Conservation (phyloP, 2,113 vertebrate species). For the Siniperca chuatsi region DNA sequence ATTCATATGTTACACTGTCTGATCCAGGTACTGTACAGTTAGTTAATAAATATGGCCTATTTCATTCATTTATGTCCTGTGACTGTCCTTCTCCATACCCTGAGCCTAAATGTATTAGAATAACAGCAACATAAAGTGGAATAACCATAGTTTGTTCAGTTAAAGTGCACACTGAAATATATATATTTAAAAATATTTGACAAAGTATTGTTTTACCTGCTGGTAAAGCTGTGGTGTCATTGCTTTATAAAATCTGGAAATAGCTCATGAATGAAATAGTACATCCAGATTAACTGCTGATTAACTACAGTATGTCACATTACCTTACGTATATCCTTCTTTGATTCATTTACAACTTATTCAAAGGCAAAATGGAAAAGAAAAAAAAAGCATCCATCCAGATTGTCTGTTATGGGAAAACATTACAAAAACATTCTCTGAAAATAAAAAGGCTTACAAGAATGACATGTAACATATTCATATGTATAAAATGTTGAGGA, state of each 20-base stretch:
- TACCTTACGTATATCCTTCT: conserved; percentile 19
- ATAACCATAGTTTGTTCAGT: conserved; percentile 45
- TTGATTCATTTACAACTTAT: conserved; percentile 37
- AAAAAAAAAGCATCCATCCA: conserved; percentile 38
- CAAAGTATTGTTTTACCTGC: conserved; percentile 40
- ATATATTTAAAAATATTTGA: conserved; percentile 45
- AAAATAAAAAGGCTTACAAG: conserved; percentile 24
- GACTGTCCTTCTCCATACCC: conserved; percentile 50
- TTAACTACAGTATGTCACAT: conserved; percentile 53
- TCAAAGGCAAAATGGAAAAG: conserved; percentile 47
- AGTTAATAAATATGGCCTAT: conserved; percentile 71
- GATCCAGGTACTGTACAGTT: conserved; percentile 64
- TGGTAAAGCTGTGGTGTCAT: conserved; percentile 36
- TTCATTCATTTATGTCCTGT: conserved; percentile 59
- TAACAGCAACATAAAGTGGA: conserved; percentile 40
- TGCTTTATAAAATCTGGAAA: conserved; percentile 62
- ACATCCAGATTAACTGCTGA: conserved; percentile 66
- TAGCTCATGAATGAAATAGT: conserved; percentile 74
- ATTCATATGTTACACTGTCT: conserved; percentile 74
- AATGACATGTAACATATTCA: conserved; percentile 22
- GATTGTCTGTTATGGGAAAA: conserved; percentile 58
- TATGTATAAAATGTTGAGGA: conserved; percentile 46
- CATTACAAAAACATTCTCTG: neutral
- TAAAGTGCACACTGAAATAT: conserved; percentile 69
- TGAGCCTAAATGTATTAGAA: conserved; percentile 67